phyloP scores from a whole-genome alignment of 2,113 vertebrate genomes.

The Ameiurus melas region DNA sequence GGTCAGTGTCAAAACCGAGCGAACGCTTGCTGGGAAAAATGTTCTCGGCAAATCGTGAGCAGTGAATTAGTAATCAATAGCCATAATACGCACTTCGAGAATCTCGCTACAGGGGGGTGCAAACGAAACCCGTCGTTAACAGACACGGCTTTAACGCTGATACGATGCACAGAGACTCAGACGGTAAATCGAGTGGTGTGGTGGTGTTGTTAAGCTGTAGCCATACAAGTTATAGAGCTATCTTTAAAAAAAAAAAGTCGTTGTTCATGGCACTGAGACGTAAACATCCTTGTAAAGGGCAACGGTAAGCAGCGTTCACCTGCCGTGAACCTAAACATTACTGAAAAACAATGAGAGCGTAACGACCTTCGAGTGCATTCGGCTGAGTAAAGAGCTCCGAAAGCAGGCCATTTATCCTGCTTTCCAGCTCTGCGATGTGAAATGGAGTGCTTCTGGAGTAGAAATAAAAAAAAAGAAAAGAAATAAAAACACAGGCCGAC shows the following conservation, averaged over 20 bases:
- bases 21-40: neutral
- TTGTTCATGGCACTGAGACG: neutral
- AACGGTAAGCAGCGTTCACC: conserved; percentile 1
- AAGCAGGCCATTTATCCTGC: conserved; percentile 15
- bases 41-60: neutral
- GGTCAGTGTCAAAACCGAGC: neutral
- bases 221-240: neutral
- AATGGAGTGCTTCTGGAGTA: conserved; percentile 29
- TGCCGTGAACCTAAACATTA: conserved; percentile 5
- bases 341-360: conserved; percentile 15
- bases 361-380: conserved; percentile 19
- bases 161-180: neutral
- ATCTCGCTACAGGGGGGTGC: neutral
- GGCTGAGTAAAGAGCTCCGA: conserved; percentile 5
- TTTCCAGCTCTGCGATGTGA: neutral
- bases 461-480: neutral
- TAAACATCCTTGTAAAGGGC: conserved; percentile 23
- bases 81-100: neutral
- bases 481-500: conserved; percentile 1
- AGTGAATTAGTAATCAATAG: conserved; percentile 1
- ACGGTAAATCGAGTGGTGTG: neutral
- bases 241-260: neutral
- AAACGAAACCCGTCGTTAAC: neutral
- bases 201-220: neutral
- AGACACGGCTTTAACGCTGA: neutral